Percentiles rank a stretch among this genome's conserved stretches.
Conservation (phyloP, 2,888 invertebrate genomes). For the Cerastis leucographa region DNA sequence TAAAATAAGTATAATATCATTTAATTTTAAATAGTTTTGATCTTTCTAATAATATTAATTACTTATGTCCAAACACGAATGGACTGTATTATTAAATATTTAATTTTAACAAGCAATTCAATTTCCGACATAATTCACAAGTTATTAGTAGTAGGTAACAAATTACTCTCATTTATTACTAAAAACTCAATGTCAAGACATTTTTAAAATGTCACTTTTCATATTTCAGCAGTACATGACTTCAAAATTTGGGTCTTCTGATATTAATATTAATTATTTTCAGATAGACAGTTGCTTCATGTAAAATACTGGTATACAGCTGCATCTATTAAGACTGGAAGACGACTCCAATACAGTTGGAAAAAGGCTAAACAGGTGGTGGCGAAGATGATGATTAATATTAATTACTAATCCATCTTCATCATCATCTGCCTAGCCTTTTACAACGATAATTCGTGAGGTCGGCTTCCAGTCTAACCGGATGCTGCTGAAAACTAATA, state of each 20-base stretch:
- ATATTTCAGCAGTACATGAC: background rate
- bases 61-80: background rate
- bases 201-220: background rate
- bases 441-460: background rate
- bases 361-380: too few species aligned
- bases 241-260: background rate
- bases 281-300: too few species aligned
- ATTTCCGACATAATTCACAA: background rate
- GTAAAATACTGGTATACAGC: too few species aligned
- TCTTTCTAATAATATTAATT: background rate
- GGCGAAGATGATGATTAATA: background rate
- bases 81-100: background rate
- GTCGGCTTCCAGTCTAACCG: background rate
- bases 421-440: background rate
- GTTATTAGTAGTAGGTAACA: background rate
- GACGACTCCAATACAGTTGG: too few species aligned
- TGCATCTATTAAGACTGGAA: too few species aligned
- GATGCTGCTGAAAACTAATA: background rate
- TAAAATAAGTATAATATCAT: background rate
- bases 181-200: background rate
- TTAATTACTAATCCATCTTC: background rate
- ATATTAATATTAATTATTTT: background rate
- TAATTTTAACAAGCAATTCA: background rate
- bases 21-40: background rate
- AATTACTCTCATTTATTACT: background rate